These are phyloP conservation scores for Epinotia demarniana DNA, from an alignment of 2,888 invertebrate species.

Conservation along the genomic window DNA sequence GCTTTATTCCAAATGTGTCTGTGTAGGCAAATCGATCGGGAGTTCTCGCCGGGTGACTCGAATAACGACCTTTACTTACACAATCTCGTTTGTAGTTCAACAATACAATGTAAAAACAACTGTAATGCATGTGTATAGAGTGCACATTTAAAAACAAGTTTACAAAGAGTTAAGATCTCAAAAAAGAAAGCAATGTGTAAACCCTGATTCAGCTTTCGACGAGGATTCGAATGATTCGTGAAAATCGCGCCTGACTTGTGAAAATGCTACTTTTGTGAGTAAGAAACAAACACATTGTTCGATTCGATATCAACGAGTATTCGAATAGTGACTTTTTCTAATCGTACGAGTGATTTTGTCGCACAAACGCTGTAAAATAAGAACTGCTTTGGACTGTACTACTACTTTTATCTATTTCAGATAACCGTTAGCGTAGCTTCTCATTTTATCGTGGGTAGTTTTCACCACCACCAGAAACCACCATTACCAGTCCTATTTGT, in stretches of 20 bases:
- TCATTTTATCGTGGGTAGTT: background rate
- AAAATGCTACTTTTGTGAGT: conserved; percentile 16
- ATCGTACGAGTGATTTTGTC: conserved; percentile 47
- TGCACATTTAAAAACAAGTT: background rate
- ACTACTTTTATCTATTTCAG: conserved; percentile 19
- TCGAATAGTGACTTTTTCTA: conserved; percentile 45
- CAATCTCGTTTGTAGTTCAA: background rate
- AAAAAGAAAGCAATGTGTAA: conserved; percentile 4
- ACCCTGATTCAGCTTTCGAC: conserved; percentile 34
- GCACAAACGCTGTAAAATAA: conserved; percentile 10
- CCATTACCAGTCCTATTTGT: background rate
- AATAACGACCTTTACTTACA: conserved; percentile 15
- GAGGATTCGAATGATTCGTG: conserved; percentile 18
- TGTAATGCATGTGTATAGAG: background rate
- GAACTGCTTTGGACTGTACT: conserved; percentile 12
- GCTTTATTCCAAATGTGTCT: conserved; percentile 73
- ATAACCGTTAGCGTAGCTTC: conserved; percentile 4
- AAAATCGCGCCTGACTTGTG: conserved; percentile 11
- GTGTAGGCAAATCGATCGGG: conserved; percentile 75
- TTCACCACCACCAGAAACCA: no score
- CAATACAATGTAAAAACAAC: conserved; percentile 6
- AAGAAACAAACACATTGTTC: conserved; percentile 12
- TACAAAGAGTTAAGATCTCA: background rate
- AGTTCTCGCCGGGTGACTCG: conserved; percentile 44
- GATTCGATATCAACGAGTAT: conserved; percentile 12